Base-by-base conservation (phyloP, 2,113 vertebrate species). In the Sprattus sprattus region DNA sequence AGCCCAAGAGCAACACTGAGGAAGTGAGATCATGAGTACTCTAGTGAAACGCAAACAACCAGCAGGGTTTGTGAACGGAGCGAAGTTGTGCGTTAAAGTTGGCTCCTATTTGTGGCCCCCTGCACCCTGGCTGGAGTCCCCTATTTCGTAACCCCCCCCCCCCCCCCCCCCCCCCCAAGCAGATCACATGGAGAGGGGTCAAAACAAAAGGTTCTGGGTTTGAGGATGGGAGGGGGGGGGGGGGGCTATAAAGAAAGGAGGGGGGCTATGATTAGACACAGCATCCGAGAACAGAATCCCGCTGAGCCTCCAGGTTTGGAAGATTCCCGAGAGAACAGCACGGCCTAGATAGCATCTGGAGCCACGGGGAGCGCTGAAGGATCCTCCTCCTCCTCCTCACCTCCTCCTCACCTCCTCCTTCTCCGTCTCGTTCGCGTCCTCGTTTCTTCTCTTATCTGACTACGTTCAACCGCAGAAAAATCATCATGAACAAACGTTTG, bases 61-160 rank as follows among this genome's bases (percentile, higher is more conserved):
- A n/a, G 57, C 57, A 25, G 57, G 20, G 57, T 64, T 64, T n/a
- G 57, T 64, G 57, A 64, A 54, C 5, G 57, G 57, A 64, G 57
- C n/a, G 20, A 64, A 64, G 57, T 8, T 64, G 57, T 64, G 57
- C 7, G 22, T 25, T 93, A 92, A 91, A 91, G 89, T 91, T 89
- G 91, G 90, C 87, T 92, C 90, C 87, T 88, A 89, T 92, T 90
- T 89, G 91, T 88, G 25, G 89, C 88, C 28, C 85, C 88, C 71
- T n/a, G 81, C 88, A 89, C 91, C 86, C 89, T 93, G 91, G 92
- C 90, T 91, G 81, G 15, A 83, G 82, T 10, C 28, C 64, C 25
- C n/a, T 67, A 2, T 67, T 28, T 28, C 10, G 7, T 67, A 67
- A 67, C 25, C 64, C 4, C 60, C 60, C 71, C 6, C 13, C 71